Percentiles rank a stretch among this genome's conserved stretches.
Conservation (phyloP, 2,113 vertebrate species). For the Struthidea cinerea region DNA sequence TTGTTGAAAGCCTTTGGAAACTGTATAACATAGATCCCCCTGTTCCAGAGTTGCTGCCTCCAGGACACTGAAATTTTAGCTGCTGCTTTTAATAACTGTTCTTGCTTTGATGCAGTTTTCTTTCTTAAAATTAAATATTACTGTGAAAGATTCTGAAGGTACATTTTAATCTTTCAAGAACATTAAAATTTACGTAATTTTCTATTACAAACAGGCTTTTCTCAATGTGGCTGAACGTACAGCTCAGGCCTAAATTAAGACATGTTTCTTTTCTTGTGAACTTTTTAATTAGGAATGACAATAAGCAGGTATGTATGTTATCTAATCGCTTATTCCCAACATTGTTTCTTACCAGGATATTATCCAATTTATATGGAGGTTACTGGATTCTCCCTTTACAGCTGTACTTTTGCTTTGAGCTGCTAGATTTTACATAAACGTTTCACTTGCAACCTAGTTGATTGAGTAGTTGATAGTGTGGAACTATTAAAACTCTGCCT, state of each 20-base stretch:
- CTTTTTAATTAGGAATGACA: not conserved
- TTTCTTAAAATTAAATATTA: not conserved
- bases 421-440: not conserved
- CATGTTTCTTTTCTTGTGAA: not conserved
- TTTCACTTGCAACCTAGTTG: not conserved
- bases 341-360: not conserved
- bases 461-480: not conserved
- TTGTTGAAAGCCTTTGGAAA: not conserved
- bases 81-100: not conserved
- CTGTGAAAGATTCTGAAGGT: not conserved
- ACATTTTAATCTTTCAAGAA: not conserved
- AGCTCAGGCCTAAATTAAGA: not conserved
- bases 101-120: not conserved
- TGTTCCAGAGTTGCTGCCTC: not conserved
- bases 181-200: conserved; percentile 4
- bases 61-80: not conserved
- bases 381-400: not conserved
- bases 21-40: not conserved
- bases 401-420: not conserved
- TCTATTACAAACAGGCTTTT: not conserved
- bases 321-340: not conserved
- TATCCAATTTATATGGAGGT: not conserved
- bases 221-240: not conserved
- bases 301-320: not conserved
- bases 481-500: not conserved